A percentile compares a stretch with the other conserved stretches of the same genome.
phyloP scores from a whole-genome alignment of 2,113 vertebrate species.

The Lathamus discolor region DNA sequence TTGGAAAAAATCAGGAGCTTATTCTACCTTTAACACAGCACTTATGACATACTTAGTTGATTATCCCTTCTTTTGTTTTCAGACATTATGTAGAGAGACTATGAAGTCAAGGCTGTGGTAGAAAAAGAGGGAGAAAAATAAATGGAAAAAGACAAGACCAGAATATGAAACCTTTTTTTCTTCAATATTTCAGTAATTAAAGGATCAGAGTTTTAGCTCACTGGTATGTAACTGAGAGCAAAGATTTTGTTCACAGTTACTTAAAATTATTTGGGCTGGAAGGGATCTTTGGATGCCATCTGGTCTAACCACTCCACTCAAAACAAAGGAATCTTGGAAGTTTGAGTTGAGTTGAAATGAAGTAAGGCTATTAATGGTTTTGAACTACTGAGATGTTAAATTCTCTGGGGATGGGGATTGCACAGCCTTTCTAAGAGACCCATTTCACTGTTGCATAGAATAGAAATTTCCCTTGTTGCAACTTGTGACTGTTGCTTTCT shows the following conservation, averaged over 20 bases:
- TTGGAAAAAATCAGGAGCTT: not conserved
- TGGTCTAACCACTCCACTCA: not conserved
- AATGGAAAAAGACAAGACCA: not conserved
- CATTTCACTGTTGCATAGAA: not conserved
- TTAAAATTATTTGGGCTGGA: not conserved
- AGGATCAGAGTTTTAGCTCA: not conserved
- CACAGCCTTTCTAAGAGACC: not conserved
- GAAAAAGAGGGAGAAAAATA: not conserved
- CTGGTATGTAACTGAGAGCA: not conserved
- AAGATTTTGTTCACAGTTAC: not conserved
- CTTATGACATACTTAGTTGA: not conserved
- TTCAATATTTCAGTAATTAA: not conserved
- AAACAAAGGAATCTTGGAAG: not conserved
- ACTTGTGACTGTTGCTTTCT: not conserved
- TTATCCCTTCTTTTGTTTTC: not conserved
- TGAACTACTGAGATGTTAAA: not conserved
- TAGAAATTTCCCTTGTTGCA: not conserved
- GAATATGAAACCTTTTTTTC: not conserved
- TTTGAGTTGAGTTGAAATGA: not conserved
- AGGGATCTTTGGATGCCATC: not conserved
- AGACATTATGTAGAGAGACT: not conserved
- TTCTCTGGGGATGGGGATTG: too few relatives aligned
- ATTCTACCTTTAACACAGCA: not conserved
- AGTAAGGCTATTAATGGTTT: fast-evolving
- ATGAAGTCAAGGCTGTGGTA: fast-evolving